Conservation (phyloP, 2,113 vertebrate genomes). For the Podilymbus podiceps region DNA sequence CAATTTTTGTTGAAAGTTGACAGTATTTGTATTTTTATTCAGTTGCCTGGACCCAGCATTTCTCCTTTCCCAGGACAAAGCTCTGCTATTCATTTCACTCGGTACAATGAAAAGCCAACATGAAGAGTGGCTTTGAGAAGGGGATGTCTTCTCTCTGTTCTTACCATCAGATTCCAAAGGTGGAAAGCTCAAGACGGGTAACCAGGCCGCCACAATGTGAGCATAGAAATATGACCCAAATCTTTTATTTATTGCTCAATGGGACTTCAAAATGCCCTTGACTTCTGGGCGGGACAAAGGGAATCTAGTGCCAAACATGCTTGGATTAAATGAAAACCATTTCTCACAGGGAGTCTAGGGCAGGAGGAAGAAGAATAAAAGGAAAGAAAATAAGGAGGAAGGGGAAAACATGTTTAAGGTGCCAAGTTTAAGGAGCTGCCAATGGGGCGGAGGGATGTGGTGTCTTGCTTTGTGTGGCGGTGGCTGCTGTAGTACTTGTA, state of each 20-base stretch:
- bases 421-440: neutral
- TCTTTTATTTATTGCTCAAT: neutral
- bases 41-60: neutral
- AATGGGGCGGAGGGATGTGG: rapidly evolving
- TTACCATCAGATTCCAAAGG: neutral
- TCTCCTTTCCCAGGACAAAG: neutral
- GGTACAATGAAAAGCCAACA: neutral
- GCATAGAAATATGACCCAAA: neutral
- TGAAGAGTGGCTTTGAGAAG: neutral
- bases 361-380: neutral
- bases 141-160: neutral
- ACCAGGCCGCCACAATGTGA: neutral
- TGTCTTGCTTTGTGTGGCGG: neutral
- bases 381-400: neutral
- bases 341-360: neutral
- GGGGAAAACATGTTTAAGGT: neutral
- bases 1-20: neutral
- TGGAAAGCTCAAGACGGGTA: neutral
- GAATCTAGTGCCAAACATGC: neutral
- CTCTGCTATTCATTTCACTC: neutral
- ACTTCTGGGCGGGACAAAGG: neutral
- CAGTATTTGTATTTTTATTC: neutral
- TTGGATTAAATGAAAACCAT: slow-evolving; percentile 17
- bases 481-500: neutral
- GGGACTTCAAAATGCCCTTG: neutral